Base-by-base conservation (phyloP, 2,797 vertebrate species). In the Menidia menidia region DNA sequence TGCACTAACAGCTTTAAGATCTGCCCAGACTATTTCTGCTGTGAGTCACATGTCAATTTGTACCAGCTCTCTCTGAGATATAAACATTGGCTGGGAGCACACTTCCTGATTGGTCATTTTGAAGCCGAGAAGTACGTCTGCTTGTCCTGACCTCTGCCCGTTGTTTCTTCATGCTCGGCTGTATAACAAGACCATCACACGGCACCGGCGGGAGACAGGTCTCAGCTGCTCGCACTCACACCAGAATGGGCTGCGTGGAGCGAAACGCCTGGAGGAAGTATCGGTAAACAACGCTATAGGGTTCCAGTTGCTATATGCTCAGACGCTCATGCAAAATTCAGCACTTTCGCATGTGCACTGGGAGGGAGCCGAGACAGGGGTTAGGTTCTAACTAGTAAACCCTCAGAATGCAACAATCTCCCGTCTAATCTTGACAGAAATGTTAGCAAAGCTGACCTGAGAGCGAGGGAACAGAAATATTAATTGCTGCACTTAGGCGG, bases 241-340 rank as follows among this genome's bases (percentile, higher is more conserved):
- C 89, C 88, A 80, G 85, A 60, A 79, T 69, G 82, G 78, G 83
- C 79, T 77, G 75, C 2, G 68, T 42, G 47, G 76, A 84, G 64
- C 41, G 72, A 85, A 94, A 95, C 92, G 90, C 92, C 95, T 95
- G 73, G 64, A 95, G 95, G 92, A 94, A 95, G 90, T 93, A 93
- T 96, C 95, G 93, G 95, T 95, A 91, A 97, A 97, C 89, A 91
- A 83, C 76, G 79, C 88, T 82, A 91, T 87, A 89, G 87, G 89
- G 86, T 89, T 92, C 84, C 88, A 57, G 80, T 84, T 78, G 87
- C 85, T 80, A 86, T 86, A 88, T 32, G 78, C 88, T 89, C 89
- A 86, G 81, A 73, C 83, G 33, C 90, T 93, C 92, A 89, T 91
- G 83, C 83, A 90, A 91, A 91, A 93, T 92, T 89, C 88, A 91